Evolutionary conservation across 2,113 vertebrate genomes (phyloP).

Genomic region (Podarcis raffonei): DNA sequence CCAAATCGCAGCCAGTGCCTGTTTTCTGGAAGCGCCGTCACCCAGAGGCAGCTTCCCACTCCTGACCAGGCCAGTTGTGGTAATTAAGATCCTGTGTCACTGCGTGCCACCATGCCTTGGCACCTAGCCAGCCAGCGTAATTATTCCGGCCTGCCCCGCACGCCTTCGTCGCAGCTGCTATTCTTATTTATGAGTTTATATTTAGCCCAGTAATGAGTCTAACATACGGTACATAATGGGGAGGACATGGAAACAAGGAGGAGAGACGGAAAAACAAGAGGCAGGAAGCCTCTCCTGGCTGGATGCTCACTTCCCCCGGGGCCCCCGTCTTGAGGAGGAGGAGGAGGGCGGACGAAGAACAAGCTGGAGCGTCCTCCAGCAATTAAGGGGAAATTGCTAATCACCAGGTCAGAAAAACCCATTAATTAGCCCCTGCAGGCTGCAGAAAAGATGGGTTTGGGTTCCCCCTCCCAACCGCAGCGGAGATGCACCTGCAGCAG

Average conservation of each 20-base stretch:
- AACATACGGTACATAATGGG: constrained; percentile 24
- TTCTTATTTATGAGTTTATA: constrained; percentile 27
- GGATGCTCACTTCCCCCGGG: not conserved
- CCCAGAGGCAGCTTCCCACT: not conserved
- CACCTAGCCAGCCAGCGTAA: not conserved
- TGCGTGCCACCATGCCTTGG: not conserved
- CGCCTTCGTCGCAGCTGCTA: rapidly evolving
- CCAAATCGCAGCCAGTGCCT: rapidly evolving
- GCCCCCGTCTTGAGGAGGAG: constrained; percentile 16
- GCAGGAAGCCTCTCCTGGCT: not conserved
- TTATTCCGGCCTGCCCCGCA: not conserved
- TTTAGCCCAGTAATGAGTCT: constrained; percentile 36
- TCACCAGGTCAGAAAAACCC: constrained; percentile 71
- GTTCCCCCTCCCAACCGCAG: not conserved
- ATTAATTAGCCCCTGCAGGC: constrained; percentile 73
- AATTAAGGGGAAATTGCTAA: constrained; percentile 77
- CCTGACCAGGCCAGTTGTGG: not conserved
- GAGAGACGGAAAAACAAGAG: not conserved
- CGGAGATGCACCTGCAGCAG: not conserved
- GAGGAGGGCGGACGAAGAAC: constrained; percentile 41
- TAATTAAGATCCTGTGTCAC: constrained; percentile 8
- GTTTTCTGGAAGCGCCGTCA: not conserved
- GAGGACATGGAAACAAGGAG: not conserved
- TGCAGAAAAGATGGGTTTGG: not conserved
- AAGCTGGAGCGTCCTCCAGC: constrained; percentile 60